These are phyloP conservation scores for Buathra laborator DNA, from an alignment of 2,888 invertebrate species.

Conservation along the genomic window DNA sequence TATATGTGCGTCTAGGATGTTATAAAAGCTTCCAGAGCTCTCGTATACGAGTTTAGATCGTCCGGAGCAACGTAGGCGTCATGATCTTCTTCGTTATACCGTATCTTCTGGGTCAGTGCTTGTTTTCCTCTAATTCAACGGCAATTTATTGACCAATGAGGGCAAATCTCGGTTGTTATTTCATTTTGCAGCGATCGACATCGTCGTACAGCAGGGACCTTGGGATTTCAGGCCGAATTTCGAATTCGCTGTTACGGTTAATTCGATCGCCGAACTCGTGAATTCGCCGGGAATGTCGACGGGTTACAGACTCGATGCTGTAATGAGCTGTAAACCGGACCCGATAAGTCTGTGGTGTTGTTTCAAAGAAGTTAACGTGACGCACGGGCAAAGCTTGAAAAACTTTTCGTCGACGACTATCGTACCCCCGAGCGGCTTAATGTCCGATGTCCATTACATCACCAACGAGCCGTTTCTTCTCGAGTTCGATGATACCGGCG, in stretches of 20 bases:
- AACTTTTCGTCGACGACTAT: constrained; percentile 45
- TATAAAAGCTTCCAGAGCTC: constrained; percentile 59
- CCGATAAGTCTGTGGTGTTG: constrained; percentile 61
- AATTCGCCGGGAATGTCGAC: constrained; percentile 47
- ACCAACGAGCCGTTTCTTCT: constrained; percentile 75
- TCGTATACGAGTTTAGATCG: constrained; percentile 41
- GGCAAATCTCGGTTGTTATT: background rate
- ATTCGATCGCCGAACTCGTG: constrained; percentile 11
- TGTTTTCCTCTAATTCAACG: background rate
- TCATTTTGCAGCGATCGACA: constrained; percentile 63
- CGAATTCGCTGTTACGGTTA: constrained; percentile 59
- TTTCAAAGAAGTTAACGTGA: constrained; percentile 56
- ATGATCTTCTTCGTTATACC: constrained; percentile 70
- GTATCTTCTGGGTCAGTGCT: constrained; percentile 74
- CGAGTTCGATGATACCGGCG: constrained; percentile 73
- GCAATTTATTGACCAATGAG: background rate
- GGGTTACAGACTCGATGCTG: constrained; percentile 34
- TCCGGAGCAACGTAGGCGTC: constrained; percentile 26
- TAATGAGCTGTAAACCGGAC: constrained; percentile 64
- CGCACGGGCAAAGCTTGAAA: constrained; percentile 31
- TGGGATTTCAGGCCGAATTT: constrained; percentile 67
- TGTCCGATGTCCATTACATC: constrained; percentile 46
- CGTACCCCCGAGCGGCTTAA: constrained; percentile 29
- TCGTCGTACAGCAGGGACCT: constrained; percentile 50
- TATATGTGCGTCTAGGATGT: constrained; percentile 22